Evolutionary conservation across 2,797 vertebrate species (phyloP), one percentile per base, ranked within the genome.

Genomic region (Channa striata): DNA sequence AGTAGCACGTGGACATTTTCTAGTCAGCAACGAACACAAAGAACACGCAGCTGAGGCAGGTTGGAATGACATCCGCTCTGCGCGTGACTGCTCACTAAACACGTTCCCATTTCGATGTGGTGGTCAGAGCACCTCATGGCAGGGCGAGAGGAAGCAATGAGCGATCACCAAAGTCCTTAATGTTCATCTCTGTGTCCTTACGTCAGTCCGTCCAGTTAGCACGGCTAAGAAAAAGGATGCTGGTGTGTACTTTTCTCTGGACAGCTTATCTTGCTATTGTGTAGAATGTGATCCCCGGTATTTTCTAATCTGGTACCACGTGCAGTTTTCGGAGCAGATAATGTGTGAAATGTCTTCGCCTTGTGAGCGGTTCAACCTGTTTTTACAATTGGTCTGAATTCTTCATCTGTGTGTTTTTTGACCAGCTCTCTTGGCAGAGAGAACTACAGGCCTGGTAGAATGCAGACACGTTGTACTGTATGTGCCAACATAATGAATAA

Each of bases 401-500:
- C 46, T 69, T 69, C 20, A 11, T 42, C 14, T 0, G 30, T 4
- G 5, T 65, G 46, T 69, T 51, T 5, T 57, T 70, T 60, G 34
- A 77, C 25, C 30, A 49, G 1, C 5, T 50, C 58, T 72, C 33
- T 68, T 84, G 65, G 72, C 74, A 60, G 53, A 58, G 21, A 7
- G 34, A 36, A 60, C 8, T 40, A 21, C 59, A 72, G 67, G 2
- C 33, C 49, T 74, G 68, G 78, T 62, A 70, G 43, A 67, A 33
- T 6, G 51, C 23, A 44, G 40, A 16, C 36, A 8, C 14, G 37
- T 40, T 40, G 11, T 3, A 20, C 44, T 67, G 11, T 52, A 39
- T 57, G 46, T 39, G 63, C 77, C 78, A 82, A 75, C 59, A 81
- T 61, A 86, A 78, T 53, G 59, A 80, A 44, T 63, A 60, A 67